Evolutionary conservation across 2,113 vertebrate species (phyloP).

Genomic region (Notarius lentiginosus): DNA sequence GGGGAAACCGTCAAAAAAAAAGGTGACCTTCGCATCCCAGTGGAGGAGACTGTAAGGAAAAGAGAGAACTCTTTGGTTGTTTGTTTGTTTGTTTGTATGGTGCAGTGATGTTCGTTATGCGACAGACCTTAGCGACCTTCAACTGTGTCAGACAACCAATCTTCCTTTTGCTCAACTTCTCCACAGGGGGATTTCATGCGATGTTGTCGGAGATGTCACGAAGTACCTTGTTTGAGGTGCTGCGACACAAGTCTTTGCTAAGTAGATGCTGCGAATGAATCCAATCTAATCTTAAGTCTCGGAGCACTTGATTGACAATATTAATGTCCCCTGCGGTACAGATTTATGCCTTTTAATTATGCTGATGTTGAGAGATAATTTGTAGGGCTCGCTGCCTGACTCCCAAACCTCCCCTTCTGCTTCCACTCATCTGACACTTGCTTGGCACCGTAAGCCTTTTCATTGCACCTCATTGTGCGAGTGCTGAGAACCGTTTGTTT

Average conservation of each 20-base stretch:
- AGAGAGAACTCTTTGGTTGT: slow-evolving; percentile 54
- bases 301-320: slow-evolving; percentile 44
- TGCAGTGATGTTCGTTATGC: slow-evolving; percentile 52
- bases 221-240: slow-evolving; percentile 32
- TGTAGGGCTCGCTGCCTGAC: slow-evolving; percentile 29
- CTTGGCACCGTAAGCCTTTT: slow-evolving; percentile 26
- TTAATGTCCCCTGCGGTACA: slow-evolving; percentile 40
- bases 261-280: slow-evolving; percentile 26
- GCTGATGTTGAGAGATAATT: slow-evolving; percentile 52
- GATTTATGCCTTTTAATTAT: slow-evolving; percentile 57
- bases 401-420: slow-evolving; percentile 33
- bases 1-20: slow-evolving; percentile 60
- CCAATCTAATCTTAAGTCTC: slow-evolving; percentile 22
- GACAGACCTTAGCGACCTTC: slow-evolving; percentile 68
- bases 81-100: slow-evolving; percentile 65
- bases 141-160: slow-evolving; percentile 32
- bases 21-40: slow-evolving; percentile 67
- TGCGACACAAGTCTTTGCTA: neutral
- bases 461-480: slow-evolving; percentile 39
- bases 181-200: slow-evolving; percentile 50
- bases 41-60: slow-evolving; percentile 3
- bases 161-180: slow-evolving; percentile 39
- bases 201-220: slow-evolving; percentile 47
- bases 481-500: slow-evolving; percentile 36
- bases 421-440: slow-evolving; percentile 24